Base-by-base conservation (phyloP, 2,797 vertebrate species). In the Hozukius guyotensis region DNA sequence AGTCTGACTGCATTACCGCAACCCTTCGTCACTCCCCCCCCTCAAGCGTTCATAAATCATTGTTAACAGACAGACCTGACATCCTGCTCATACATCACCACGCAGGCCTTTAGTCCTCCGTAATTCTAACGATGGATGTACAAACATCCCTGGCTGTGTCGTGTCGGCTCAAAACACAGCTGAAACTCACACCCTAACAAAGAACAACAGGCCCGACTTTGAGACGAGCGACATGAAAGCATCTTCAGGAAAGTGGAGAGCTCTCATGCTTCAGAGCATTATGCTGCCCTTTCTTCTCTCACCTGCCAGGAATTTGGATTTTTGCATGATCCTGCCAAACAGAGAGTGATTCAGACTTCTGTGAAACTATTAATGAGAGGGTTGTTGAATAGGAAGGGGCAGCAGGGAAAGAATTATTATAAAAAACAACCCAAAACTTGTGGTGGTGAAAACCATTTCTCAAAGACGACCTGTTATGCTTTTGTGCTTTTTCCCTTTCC, bases 41-140 rank as follows among this genome's bases (percentile, higher is more conserved):
- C 90, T 86, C 81, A n/a, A 87, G 93, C 88, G 63, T 80, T 86
- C 94, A 96, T 95, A 94, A 95, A 95, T 96, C 94, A 95, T 92
- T 82, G 89, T 95, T 93, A 95, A 95, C 93, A 94, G 94, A 94
- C 89, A 86, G 87, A 78, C 64, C 62, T 92, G 93, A 95, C 94
- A 89, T 82, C 59, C 82, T 24, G 75, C 90, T 93, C 92, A 87
- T 94, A 94, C 90, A 94, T 95, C 94, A 94, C 72, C 76, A 81
- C n/a, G 34, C 78, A 69, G 88, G 83, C 84, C 92, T 91, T 88
- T 88, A 85, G 91, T 90, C 90, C 84, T 87, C 62, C 60, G 85
- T 88, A 87, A 93, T 88, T 90, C 88, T 88, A 86, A 92, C 75
- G 69, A 82, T 90, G 89, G 93, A 93, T 94, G 92, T 91, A 84